Evolutionary conservation across 2,888 invertebrate genomes (phyloP).

Genomic region (Dermolepida albohirtum): DNA sequence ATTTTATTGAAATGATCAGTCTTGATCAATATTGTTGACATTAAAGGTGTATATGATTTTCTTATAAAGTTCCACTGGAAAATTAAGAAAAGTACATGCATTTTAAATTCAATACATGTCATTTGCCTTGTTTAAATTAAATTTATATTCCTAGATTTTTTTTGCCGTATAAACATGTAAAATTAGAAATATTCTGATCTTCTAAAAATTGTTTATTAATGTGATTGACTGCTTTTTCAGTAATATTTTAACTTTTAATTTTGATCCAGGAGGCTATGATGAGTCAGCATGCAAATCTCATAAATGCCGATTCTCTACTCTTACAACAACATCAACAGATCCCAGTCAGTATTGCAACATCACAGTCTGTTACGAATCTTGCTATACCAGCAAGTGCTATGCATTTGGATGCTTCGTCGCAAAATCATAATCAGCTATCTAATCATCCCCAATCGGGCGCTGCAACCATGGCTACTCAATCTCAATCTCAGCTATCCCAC

Average conservation of each 20-base stretch:
- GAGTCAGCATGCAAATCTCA: slow-evolving; percentile 68
- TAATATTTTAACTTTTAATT: slow-evolving; percentile 3
- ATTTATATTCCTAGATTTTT: too few species aligned
- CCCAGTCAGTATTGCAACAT: slow-evolving; percentile 62
- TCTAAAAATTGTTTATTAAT: too few species aligned
- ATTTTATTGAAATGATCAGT: too few species aligned
- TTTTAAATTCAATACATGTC: too few species aligned
- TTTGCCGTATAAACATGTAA: too few species aligned
- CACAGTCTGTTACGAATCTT: slow-evolving; percentile 62
- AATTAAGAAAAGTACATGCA: too few species aligned
- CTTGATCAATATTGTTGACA: too few species aligned
- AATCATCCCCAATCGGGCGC: slow-evolving; percentile 52
- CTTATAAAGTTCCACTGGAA: too few species aligned
- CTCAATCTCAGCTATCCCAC: slow-evolving; percentile 65
- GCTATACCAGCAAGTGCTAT: slow-evolving; percentile 61
- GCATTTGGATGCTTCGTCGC: slow-evolving; percentile 59
- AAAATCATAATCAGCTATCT: slow-evolving; percentile 50
- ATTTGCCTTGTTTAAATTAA: too few species aligned
- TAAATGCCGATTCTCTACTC: slow-evolving; percentile 61
- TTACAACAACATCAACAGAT: slow-evolving; percentile 64
- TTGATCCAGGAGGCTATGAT: slow-evolving; percentile 64
- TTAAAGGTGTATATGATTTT: too few species aligned
- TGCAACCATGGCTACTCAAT: slow-evolving; percentile 50
- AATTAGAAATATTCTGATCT: too few species aligned
- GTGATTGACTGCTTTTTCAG: too few species aligned